Conservation (phyloP, 2,888 invertebrate genomes). For the Agrochola litura region DNA sequence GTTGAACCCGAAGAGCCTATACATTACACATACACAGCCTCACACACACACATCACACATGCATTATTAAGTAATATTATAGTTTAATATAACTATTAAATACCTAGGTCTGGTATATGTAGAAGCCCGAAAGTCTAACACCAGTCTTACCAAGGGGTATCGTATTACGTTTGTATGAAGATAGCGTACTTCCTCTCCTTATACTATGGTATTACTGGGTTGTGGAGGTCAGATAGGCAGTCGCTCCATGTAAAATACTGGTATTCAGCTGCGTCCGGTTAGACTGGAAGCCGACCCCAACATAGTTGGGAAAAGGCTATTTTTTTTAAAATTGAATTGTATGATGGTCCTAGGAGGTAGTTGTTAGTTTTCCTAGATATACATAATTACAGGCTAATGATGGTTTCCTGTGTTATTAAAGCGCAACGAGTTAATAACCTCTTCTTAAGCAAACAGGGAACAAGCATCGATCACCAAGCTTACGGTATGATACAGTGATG, state of each 20-base stretch:
- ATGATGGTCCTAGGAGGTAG: not conserved
- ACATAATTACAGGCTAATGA: not conserved
- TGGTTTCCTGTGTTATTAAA: not conserved
- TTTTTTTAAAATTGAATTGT: constrained; percentile 11
- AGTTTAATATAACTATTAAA: not conserved
- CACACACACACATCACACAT: too few relatives aligned
- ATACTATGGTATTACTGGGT: too few relatives aligned
- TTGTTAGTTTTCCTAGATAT: constrained; percentile 3
- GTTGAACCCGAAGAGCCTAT: not conserved
- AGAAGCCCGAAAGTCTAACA: too few relatives aligned
- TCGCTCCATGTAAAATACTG: too few relatives aligned
- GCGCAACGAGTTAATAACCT: not conserved
- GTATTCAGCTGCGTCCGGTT: too few relatives aligned
- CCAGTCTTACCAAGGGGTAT: too few relatives aligned
- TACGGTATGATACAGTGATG: not conserved
- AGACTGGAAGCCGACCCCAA: too few relatives aligned
- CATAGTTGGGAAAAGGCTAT: too few relatives aligned
- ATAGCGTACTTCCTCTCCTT: too few relatives aligned
- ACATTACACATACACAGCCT: not conserved
- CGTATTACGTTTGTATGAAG: too few relatives aligned
- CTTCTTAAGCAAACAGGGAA: not conserved
- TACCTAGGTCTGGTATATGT: not conserved
- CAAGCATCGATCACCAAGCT: not conserved
- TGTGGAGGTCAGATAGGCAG: too few relatives aligned
- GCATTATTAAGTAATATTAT: not conserved